Evolutionary conservation across 2,797 vertebrate species (phyloP), one percentile per base, ranked within the genome.

Genomic region (Gambelia wislizenii): DNA sequence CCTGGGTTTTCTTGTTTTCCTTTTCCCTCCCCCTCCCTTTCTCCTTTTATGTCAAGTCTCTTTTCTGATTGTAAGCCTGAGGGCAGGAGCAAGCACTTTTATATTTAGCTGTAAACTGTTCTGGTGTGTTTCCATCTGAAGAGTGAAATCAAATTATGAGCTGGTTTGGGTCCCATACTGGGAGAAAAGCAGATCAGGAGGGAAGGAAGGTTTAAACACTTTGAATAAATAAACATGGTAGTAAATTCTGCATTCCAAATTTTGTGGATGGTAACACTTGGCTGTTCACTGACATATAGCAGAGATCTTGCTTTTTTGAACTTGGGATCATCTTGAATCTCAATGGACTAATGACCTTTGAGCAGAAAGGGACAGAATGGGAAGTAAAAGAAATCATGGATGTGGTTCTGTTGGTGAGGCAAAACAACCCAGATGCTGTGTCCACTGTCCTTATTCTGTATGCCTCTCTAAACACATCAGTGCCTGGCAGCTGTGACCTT

Each of bases 401-500:
- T 70, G 1, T 1, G 69, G 0, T 67, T 72, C 0, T 0, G 33
- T 14, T 42, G 0, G 44, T 39, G 44, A 75, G 27, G 39, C 76
- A 56, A 47, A 70, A 30, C 13, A 49, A 70, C 52, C 79, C 72
- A 9, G 16, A 12, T 39, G 3, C 2, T 22, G 4, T 12, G 20
- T 61, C 85, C 33, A 8, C 74, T 16, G 88, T n/a, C n/a, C 89
- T 86, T 44, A 74, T 88, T 13, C 83, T 2, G 76, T 52, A 83
- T 61, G 87, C 22, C 77, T 87, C 8, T 85, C 56, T 25, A 5
- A 39, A 0, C 7, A 85, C 87, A 87, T 91, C 83, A 22, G 0
- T 61, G 79, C 85, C 93, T 91, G 92, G 94, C 94, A 94, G 93
- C 94, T 72, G 90, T 92, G 92, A 2, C 89, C 47, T 12, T 64